Conservation (phyloP, 2,888 invertebrate species). For the Lamellibrachia columna region DNA sequence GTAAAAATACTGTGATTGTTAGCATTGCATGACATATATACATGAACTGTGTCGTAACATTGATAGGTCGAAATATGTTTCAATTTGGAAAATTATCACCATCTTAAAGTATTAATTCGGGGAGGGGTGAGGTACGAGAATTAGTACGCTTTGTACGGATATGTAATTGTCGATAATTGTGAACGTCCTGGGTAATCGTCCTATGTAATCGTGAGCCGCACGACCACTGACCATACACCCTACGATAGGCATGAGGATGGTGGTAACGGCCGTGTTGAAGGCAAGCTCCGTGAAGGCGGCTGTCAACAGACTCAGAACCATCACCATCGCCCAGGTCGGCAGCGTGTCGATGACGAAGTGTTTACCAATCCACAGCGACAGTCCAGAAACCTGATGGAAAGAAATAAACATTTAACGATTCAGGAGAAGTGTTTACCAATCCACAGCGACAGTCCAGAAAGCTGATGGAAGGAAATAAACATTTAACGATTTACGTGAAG, state of each 20-base stretch:
- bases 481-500: not conserved
- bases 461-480: slow-evolving; percentile 27
- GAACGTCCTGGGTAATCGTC: too few species aligned
- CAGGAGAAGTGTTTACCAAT: not conserved
- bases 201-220: too few species aligned
- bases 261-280: slow-evolving; percentile 89
- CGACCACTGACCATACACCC: slow-evolving; percentile 71
- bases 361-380: slow-evolving; percentile 43
- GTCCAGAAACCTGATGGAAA: slow-evolving; percentile 39
- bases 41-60: too few species aligned
- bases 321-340: slow-evolving; percentile 75
- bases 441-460: slow-evolving; percentile 40
- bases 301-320: slow-evolving; percentile 81
- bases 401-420: not conserved
- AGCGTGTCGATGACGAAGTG: slow-evolving; percentile 37
- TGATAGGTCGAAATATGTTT: too few species aligned
- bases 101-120: too few species aligned
- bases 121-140: too few species aligned
- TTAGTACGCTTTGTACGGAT: too few species aligned
- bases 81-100: too few species aligned
- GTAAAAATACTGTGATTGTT: too few species aligned
- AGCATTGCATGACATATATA: too few species aligned
- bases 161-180: too few species aligned
- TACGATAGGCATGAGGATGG: slow-evolving; percentile 75
- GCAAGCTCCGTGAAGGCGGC: slow-evolving; percentile 88